Conservation (phyloP, 2,797 vertebrate species). For the Hybognathus amarus region DNA sequence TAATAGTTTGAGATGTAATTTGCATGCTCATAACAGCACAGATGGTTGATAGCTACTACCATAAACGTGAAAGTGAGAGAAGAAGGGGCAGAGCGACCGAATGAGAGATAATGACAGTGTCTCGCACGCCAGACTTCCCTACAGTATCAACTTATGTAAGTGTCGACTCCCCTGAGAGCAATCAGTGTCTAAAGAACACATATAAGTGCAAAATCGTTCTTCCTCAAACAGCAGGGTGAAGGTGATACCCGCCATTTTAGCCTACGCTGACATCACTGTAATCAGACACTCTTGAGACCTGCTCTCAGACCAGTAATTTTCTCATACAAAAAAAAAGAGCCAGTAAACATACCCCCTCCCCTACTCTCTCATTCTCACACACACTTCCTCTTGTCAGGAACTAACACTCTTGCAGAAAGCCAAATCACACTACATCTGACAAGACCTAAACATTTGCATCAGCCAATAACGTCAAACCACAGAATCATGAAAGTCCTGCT, state of each 20-base stretch:
- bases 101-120: slow-evolving; percentile 39
- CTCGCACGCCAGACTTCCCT: slow-evolving; percentile 37
- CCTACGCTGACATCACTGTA: slow-evolving; percentile 56
- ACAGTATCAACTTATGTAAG: slow-evolving; percentile 33
- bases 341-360: slow-evolving; percentile 32
- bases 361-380: not conserved
- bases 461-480: not conserved
- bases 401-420: not conserved
- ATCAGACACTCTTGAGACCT: slow-evolving; percentile 53
- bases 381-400: not conserved
- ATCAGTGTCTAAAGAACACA: slow-evolving; percentile 50
- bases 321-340: slow-evolving; percentile 44
- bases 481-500: not conserved
- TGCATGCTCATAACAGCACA: slow-evolving; percentile 30
- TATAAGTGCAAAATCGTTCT: slow-evolving; percentile 52
- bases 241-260: slow-evolving; percentile 45
- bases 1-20: slow-evolving; percentile 22
- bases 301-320: slow-evolving; percentile 56
- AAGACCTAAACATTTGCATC: slow-evolving; percentile 21
- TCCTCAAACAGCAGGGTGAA: slow-evolving; percentile 44
- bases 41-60: slow-evolving; percentile 7
- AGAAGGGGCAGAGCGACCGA: not conserved
- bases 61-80: not conserved
- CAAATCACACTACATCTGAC: slow-evolving; percentile 21
- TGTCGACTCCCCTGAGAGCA: slow-evolving; percentile 40